Base-by-base conservation (phyloP, 2,888 invertebrate genomes). In the Camponotus fellah region DNA sequence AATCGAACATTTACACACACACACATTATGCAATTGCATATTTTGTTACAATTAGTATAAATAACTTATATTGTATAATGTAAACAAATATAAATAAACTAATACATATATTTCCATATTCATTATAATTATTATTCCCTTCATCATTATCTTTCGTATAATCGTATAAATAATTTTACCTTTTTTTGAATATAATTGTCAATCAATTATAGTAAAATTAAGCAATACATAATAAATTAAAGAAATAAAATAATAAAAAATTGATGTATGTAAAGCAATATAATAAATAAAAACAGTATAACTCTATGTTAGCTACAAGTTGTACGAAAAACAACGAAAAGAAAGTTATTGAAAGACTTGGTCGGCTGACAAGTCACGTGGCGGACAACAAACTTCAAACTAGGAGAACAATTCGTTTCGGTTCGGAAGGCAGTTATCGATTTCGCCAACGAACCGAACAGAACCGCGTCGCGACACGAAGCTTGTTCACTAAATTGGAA, bases 361-460 rank as follows among this genome's bases (percentile, higher is more conserved):
- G 10, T 77, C 10, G n/a, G 17, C 32, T 68, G 68, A 77, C 56
- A 56, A 68, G 32, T 43, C 43, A 68, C 43, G 56, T 68, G 43
- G 43, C 14, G 58, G 32, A 58, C 43, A 43, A n/a, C 68, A 26
- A 56, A 69, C 40, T 77, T n/a, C 10, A 77, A 77, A 77, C 69
- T 77, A 69, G 3, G n/a, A 69, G 77, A 68, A 68, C 69, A 77
- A 77, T 68, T 68, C 40, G 69, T 69, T n/a, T 68, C 77, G 69
- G 56, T 56, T 68, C 77, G 56, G n/a, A 14, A 68, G 32, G 5
- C 40, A 43, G 32, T 58, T 77, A 77, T 77, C 77, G 77, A 77
- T 77, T 77, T 69, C n/a, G 56, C 32, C 69, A 77, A 77, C 77
- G 40, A 77, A 77, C 77, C 40, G 66, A 43, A 26, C 14, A 68